Base-by-base conservation (phyloP, 1,140 invertebrate species). In the Meloidogyne hapla region DNA sequence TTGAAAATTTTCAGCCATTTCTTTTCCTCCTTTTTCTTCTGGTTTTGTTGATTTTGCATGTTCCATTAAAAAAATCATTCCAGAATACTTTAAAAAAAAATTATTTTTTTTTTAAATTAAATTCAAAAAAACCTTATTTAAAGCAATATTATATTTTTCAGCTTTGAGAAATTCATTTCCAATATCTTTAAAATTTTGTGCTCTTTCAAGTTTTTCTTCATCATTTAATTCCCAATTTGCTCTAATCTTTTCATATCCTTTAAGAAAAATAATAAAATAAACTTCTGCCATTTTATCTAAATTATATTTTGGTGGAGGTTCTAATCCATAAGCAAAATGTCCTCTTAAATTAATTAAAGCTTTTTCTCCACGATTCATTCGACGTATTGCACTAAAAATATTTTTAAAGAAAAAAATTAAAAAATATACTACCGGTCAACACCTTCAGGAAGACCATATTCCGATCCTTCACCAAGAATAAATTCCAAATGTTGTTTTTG, bases 141-240 rank as follows among this genome's bases (percentile, higher is more conserved):
- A 90, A n/a, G 95, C 94, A 74, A 94, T 77, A 65, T 89, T 87
- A 81, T 91, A 92, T 85, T 95, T 94, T 69, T 89, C 91, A 2
- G 89, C 88, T 87, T 94, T 95, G 82, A 96, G 96, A 87, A 93
- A 97, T 56, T 91, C 90, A 0, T 94, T 96, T 68, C 94, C 95
- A 88, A 94, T 95, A 68, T 83, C 79, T 89, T 98, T 98, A 62
- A 91, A 92, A 6, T 92, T 88, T 87, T 92, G 92, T 0, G 93
- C 91, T 82, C 93, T 91, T 72, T 93, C 91, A 21, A 98, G 81
- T 85, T 93, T 93, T 85, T 96, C 92, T 8, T 90, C 85, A 18
- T 88, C 89, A 75, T 93, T 92, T 89, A 97, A 90, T 40, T 92
- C 91, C 93, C 93, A 97, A n/a, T 88, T 87, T 79, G 93, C 92